phyloP scores from a whole-genome alignment of 2,113 vertebrate species.

The Ctenodactylus gundi region DNA sequence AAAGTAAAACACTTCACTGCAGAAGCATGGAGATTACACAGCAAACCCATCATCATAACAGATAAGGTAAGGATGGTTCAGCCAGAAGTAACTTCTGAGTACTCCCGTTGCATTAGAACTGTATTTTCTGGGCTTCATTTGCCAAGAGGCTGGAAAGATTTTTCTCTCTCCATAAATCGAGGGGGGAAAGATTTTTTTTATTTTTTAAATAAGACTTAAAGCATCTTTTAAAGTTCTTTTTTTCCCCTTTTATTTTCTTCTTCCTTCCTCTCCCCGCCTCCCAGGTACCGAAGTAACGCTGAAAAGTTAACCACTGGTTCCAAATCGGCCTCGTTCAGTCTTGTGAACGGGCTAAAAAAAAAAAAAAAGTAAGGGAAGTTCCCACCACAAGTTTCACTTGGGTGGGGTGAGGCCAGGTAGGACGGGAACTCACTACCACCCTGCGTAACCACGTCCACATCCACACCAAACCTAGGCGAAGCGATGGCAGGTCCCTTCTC shows the following conservation, averaged over 20 bases:
- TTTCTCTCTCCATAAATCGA: constrained; percentile 28
- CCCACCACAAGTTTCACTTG: constrained; percentile 53
- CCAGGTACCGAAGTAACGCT: neutral
- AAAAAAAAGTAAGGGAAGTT: neutral
- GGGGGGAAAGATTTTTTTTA: neutral
- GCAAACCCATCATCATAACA: neutral
- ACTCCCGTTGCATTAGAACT: neutral
- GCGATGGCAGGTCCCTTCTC: neutral
- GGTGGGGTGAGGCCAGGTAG: neutral
- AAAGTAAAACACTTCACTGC: neutral
- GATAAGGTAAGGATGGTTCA: neutral
- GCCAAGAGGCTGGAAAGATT: neutral
- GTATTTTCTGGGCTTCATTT: neutral
- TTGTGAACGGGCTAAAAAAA: neutral
- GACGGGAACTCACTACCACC: neutral
- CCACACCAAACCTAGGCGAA: neutral
- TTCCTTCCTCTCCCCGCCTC: neutral
- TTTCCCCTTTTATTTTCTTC: neutral
- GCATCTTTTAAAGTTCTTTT: neutral
- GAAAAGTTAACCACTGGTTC: neutral
- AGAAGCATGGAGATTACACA: neutral
- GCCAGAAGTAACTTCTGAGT: neutral
- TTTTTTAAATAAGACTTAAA: neutral
- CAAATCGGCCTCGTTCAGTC: neutral
- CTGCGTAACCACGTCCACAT: fast-evolving